Evolutionary conservation across 2,113 vertebrate species (phyloP).

Genomic region (Oncorhynchus tshawytscha): DNA sequence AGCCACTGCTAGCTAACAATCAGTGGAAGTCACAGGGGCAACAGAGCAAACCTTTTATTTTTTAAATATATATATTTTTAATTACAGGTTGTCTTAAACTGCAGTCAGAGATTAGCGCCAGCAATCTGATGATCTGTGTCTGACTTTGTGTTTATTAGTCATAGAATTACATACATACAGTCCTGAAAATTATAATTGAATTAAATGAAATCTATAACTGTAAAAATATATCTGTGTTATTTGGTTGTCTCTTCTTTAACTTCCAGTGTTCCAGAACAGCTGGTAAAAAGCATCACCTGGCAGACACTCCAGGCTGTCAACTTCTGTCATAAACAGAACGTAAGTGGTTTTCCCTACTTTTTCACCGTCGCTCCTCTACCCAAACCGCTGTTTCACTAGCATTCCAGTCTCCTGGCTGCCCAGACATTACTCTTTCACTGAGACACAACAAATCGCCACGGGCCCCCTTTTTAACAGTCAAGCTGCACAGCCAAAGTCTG

Average conservation of each 20-base stretch:
- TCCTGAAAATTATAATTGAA: too few relatives aligned
- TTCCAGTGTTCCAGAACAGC: constrained; percentile 84
- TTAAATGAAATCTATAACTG: too few relatives aligned
- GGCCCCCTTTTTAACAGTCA: constrained; percentile 19
- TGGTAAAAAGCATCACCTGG: constrained; percentile 91
- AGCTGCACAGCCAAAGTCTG: not conserved
- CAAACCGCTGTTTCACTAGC: constrained; percentile 46
- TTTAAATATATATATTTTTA: too few relatives aligned
- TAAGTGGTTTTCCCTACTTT: constrained; percentile 53
- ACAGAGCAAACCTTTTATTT: too few relatives aligned
- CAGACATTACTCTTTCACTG: constrained; percentile 54
- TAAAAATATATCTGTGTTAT: not conserved
- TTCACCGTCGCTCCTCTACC: not conserved
- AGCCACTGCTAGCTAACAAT: too few relatives aligned
- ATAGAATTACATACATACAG: too few relatives aligned
- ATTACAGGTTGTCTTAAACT: too few relatives aligned
- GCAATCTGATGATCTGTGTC: too few relatives aligned
- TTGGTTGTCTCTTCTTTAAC: not conserved
- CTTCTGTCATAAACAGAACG: constrained; percentile 95
- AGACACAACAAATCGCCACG: constrained; percentile 43
- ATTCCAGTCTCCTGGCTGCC: constrained; percentile 63
- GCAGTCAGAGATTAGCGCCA: too few relatives aligned
- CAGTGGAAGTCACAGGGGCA: too few relatives aligned
- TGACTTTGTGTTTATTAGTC: too few relatives aligned
- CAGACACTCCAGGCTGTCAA: constrained; percentile 94